Evolutionary conservation across 92 coral and sea anemone genomes (phyloP), one percentile per base, ranked within the genome.

Genomic region (Epizoanthus ramosus): DNA sequence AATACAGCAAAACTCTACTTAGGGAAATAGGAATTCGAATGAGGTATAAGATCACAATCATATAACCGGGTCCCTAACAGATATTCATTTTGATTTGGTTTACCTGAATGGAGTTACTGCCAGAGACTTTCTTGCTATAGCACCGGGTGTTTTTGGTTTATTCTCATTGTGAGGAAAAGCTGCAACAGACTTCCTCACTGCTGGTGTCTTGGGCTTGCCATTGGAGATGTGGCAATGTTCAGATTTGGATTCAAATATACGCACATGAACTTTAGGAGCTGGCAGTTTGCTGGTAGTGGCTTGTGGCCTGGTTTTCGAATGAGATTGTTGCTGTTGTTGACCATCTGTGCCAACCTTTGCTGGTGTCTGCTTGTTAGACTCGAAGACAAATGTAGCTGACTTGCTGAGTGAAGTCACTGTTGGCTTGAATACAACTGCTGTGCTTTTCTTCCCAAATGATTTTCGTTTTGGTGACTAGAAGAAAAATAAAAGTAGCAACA

Each of bases 61-160:
- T 3, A 37, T 37, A 37, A 6, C 43, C 43, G 3, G 43, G 0
- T 5, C 31, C 43, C 1, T 37, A 37, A 37, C 43, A 37, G 43
- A 37, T 37, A 3, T 6, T 37, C 1, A 37, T 37, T 37, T 37
- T 18, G 61, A 50, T 7, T 2, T 3, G 4, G 10, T 41, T 45
- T 15, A 37, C 98, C 98, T 91, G 90, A 88, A 93, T 18, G 98
- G 94, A 54, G 94, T 89, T 0, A 28, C 85, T 18, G 85, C 91
- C 8, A 79, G 43, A 14, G 94, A 89, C 73, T 93, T 93, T 70
- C 91, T 87, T 9, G 91, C 79, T 23, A 72, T 74, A 25, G 73
- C 21, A 71, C 52, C 68, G 68, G 92, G 84, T 28, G 89, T 86
- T 52, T 87, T 93, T 3, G 79, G 83, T 84, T 65, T 87, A 24